Base-by-base conservation (phyloP, 2,888 invertebrate genomes). In the Netelia melanura region DNA sequence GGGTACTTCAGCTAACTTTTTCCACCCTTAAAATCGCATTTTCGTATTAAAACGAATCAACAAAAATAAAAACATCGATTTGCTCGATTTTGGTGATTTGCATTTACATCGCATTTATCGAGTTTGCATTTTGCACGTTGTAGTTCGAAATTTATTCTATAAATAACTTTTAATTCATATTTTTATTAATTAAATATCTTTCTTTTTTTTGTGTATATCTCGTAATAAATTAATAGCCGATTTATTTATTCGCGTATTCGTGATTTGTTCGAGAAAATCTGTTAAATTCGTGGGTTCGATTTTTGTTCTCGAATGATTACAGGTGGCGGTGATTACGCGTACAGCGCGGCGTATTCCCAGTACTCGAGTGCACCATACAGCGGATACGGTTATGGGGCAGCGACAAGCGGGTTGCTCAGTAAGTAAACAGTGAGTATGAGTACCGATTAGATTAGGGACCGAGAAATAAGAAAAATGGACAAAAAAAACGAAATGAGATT, bases 331-430 rank as follows among this genome's bases (percentile, higher is more conserved):
- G 97, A 97, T 91, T 97, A 97, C 92, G 95, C 96, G 52, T 97
- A 97, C 92, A 96, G 96, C 92, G 96, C 97, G 81, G 96, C 96
- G 87, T 98, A 98, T 95, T 95, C 95, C 89, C 96, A 97, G 92
- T 97, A 97, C 93, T 96, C 97, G 81, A 96, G 97, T 83, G 96
- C 97, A 14, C 95, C 96, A 5, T 96, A 96, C 92, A 95, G 96
- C 84, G 95, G 96, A 82, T 96, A 96, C 90, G 96, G 96, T 83
- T 96, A 96, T 92, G 95, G 96, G 88, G 94, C 95, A 90, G 95
- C 96, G 91, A 94, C 95, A 94, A 95, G 95, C 94, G 96, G 96
- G 94, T 95, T 96, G 94, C 95, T 96, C 95, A 96, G 96, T 96
- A 95, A 95, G 95, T 95, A 95, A 95, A 95, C 95, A 95, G 95